Percentiles rank a stretch among this genome's conserved stretches.
Evolutionary conservation across 2,797 vertebrate species (phyloP).

Genomic region (Bovichtus diacanthus): DNA sequence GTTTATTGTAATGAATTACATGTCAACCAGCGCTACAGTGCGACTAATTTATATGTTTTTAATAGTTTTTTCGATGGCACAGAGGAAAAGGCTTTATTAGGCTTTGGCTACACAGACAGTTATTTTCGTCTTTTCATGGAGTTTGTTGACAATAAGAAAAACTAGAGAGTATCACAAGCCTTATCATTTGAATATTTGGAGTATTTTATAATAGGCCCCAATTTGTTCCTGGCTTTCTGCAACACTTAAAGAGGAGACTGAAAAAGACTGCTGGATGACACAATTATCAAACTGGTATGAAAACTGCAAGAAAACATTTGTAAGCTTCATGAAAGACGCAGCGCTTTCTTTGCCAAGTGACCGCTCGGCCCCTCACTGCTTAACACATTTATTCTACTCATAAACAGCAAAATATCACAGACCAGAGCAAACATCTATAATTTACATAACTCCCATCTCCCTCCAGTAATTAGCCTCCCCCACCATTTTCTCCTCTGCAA

Average conservation of each 20-base stretch:
- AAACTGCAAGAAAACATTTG: constrained; percentile 48
- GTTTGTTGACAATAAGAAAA: too few relatives aligned
- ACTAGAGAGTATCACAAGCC: too few relatives aligned
- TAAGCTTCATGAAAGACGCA: constrained; percentile 17
- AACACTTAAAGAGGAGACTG: constrained; percentile 20
- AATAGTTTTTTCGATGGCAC: not conserved
- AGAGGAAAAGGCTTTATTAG: not conserved
- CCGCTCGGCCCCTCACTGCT: constrained; percentile 36
- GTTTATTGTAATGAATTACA: not conserved
- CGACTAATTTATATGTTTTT: not conserved
- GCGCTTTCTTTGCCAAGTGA: constrained; percentile 39
- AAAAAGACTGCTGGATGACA: not conserved
- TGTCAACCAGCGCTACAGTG: too few relatives aligned
- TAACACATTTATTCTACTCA: constrained; percentile 48
- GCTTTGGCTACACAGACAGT: not conserved
- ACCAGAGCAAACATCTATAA: constrained; percentile 58
- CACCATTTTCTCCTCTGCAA: constrained; percentile 44
- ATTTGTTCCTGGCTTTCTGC: constrained; percentile 2
- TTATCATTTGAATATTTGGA: too few relatives aligned
- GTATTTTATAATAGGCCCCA: not conserved
- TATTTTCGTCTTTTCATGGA: too few relatives aligned
- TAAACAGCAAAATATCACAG: constrained; percentile 60
- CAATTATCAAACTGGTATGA: constrained; percentile 42
- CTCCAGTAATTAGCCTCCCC: constrained; percentile 61
- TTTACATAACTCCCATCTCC: constrained; percentile 55